These are phyloP conservation scores for Aphis craccivora DNA, from an alignment of 1,140 invertebrate genomes.

Conservation along the genomic window DNA sequence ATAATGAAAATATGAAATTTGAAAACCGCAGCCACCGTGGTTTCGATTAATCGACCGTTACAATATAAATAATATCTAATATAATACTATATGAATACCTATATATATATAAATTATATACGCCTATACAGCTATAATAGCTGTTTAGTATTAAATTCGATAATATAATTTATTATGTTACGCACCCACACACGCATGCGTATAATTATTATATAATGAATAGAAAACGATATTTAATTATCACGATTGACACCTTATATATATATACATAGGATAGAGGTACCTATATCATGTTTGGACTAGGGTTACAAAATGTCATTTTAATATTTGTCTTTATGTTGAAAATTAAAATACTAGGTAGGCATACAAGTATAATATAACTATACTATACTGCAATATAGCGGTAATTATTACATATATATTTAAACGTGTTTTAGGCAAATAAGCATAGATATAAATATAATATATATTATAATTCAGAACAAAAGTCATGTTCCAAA, in stretches of 20 bases:
- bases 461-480: no score
- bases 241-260: neutral
- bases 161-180: neutral
- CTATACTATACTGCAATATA: neutral
- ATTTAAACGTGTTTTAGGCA: no score
- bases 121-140: neutral
- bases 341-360: neutral
- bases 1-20: slow-evolving; percentile 11
- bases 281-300: no score
- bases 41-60: slow-evolving; percentile 15
- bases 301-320: neutral
- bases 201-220: neutral
- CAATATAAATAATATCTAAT: neutral
- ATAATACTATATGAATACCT: neutral
- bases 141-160: neutral
- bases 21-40: neutral
- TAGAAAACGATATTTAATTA: neutral
- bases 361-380: neutral
- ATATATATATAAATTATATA: neutral
- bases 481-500: neutral
- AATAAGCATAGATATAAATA: neutral
- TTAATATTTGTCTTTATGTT: neutral
- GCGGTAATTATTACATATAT: neutral
- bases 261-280: neutral
- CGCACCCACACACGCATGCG: neutral